A percentile compares a stretch with the other conserved stretches of the same genome.
These are phyloP conservation scores for Tyria jacobaeae DNA, from an alignment of 2,888 invertebrate species.

Conservation along the genomic window DNA sequence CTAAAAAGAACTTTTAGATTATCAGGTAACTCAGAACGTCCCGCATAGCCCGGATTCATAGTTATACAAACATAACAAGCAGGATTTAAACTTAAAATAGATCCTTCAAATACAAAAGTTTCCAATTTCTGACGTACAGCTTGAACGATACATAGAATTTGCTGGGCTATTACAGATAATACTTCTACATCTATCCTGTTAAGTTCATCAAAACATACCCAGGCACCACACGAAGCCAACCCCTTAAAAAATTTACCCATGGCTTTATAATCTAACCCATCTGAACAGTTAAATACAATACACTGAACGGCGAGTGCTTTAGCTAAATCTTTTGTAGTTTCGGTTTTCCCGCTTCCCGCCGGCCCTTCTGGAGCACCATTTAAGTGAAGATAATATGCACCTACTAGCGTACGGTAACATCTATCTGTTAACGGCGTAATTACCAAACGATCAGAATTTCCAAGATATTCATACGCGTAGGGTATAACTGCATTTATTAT, in stretches of 20 bases:
- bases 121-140: slow-evolving; percentile 89
- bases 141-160: slow-evolving; percentile 92
- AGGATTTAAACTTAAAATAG: slow-evolving; percentile 90
- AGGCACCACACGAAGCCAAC: slow-evolving; percentile 93
- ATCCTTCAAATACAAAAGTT: slow-evolving; percentile 92
- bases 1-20: slow-evolving; percentile 94
- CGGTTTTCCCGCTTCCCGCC: slow-evolving; percentile 96
- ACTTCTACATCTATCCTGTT: slow-evolving; percentile 95
- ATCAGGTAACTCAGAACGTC: slow-evolving; percentile 93
- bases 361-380: slow-evolving; percentile 95
- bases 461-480: slow-evolving; percentile 95
- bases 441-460: slow-evolving; percentile 91
- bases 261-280: slow-evolving; percentile 93
- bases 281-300: slow-evolving; percentile 95
- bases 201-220: slow-evolving; percentile 96
- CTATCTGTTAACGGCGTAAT: slow-evolving; percentile 92
- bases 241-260: slow-evolving; percentile 96
- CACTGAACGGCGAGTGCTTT: slow-evolving; percentile 97
- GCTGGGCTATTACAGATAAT: slow-evolving; percentile 94
- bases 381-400: slow-evolving; percentile 93
- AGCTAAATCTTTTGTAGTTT: slow-evolving; percentile 96
- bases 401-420: slow-evolving; percentile 93
- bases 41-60: slow-evolving; percentile 94
- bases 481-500: slow-evolving; percentile 93
- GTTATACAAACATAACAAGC: slow-evolving; percentile 93